Percentiles rank a stretch among this genome's conserved stretches.
Conservation (phyloP, 2,888 invertebrate species). For the Camponotus fellah region DNA sequence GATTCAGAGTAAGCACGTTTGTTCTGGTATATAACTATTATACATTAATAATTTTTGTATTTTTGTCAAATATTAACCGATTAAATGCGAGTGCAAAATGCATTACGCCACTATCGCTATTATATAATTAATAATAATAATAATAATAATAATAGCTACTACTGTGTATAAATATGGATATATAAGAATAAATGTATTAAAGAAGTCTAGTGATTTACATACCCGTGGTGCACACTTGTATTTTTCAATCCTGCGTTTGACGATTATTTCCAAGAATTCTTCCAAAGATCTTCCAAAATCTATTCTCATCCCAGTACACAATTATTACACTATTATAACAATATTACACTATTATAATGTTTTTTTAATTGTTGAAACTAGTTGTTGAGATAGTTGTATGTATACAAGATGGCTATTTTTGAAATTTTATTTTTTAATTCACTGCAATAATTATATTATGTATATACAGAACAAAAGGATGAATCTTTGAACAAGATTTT, state of each 20-base stretch:
- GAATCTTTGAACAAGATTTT: neutral
- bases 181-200: constrained; percentile 84
- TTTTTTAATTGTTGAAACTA: neutral
- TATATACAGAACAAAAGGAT: neutral
- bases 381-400: too few species aligned
- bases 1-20: constrained; percentile 74
- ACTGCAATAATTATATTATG: neutral
- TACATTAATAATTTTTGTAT: constrained; percentile 84
- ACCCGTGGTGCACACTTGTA: neutral
- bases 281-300: neutral
- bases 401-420: neutral
- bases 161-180: constrained; percentile 84
- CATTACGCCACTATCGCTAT: constrained; percentile 81
- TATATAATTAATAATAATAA: constrained; percentile 76
- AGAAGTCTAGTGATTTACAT: constrained; percentile 59
- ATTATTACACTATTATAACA: too few species aligned
- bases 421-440: neutral
- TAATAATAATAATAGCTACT: constrained; percentile 75
- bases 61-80: constrained; percentile 84
- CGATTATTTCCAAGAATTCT: neutral
- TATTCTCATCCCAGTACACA: neutral
- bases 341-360: neutral
- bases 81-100: constrained; percentile 79
- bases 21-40: constrained; percentile 80
- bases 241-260: neutral